Base-by-base conservation (phyloP, 2,113 vertebrate species). In the Oncorhynchus keta region DNA sequence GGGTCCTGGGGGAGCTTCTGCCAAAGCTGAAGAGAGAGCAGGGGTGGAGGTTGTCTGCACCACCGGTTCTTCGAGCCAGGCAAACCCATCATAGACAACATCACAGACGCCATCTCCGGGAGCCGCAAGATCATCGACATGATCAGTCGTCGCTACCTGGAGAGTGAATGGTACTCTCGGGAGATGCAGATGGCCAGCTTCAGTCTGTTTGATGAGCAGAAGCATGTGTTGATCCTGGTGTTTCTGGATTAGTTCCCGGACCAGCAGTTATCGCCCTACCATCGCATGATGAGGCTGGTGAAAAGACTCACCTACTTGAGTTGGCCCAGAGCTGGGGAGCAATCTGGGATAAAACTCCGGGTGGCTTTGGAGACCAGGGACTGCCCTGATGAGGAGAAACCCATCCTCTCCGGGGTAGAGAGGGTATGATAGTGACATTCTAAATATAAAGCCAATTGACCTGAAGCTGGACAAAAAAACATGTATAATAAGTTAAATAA, bases 61-160 rank as follows among this genome's bases (percentile, higher is more conserved):
- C 93, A 95, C 68, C 82, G 93, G 55, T 93, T 94, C 85, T 95
- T 95, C 61, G 84, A 93, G 80, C 93, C 93, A 92, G 92, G 94
- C 4, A 93, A 73, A 59, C 65, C 88, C 22, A 94, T 95, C 76
- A 79, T 94, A 7, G 92, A 95, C 12, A 95, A 94, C 76, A 94
- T 95, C 3, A 87, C 92, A 20, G 92, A 93, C 1, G 90, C 90
- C 76, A 94, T 94, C 55, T 94, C 94, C 55, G 86, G 79, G n/a
- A 94, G 93, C 84, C 88, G 92, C 22, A 94, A 93, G 86, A 94
- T 1, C 4, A 32, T 32, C 30, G 4, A 4, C 93, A 79, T 94
- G n/a, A 91, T 95, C 84, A 94, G 91, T 35, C 84, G 28, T 9
- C 81, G 75, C 74, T 94, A 93, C 71, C 84, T 94, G 0, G 87